Percentiles rank a stretch among this genome's conserved stretches.
Conservation (phyloP, 1,140 invertebrate species). For the Hyles euphorbiae region DNA sequence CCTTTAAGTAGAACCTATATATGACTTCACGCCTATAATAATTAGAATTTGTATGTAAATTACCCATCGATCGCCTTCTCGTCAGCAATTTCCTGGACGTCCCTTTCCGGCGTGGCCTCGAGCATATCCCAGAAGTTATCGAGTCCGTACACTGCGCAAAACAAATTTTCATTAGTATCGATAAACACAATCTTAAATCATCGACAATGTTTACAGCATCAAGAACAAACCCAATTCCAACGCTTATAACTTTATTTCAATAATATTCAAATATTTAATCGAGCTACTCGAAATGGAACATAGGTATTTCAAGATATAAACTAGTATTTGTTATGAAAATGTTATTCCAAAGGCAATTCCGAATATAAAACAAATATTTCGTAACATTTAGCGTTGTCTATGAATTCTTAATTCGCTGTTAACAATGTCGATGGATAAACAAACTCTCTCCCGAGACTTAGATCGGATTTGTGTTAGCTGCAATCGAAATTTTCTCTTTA, state of each 20-base stretch:
- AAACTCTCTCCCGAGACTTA: too few species aligned
- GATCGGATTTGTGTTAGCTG: too few species aligned
- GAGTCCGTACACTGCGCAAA: slow-evolving; percentile 53
- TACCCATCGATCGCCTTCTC: slow-evolving; percentile 62
- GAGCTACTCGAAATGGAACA: not conserved
- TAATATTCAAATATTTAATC: not conserved
- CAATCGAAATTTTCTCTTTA: too few species aligned
- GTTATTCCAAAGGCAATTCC: too few species aligned
- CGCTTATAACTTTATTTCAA: too few species aligned
- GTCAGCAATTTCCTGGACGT: slow-evolving; percentile 44
- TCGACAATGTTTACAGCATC: slow-evolving; percentile 3
- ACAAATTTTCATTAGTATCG: not conserved
- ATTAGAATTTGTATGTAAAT: not conserved
- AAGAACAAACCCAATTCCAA: too few species aligned
- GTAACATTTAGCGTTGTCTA: not conserved
- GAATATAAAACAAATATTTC: slow-evolving; percentile 1
- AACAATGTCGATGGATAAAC: slow-evolving; percentile 6
- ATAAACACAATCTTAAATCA: not conserved
- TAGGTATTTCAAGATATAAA: too few species aligned
- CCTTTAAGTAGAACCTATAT: too few species aligned
- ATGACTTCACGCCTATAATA: too few species aligned
- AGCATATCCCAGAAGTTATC: slow-evolving; percentile 67
- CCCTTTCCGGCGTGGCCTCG: slow-evolving; percentile 49
- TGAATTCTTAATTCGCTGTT: not conserved
- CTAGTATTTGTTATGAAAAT: too few species aligned